Evolutionary conservation across 1,140 invertebrate genomes (phyloP), one percentile per base, ranked within the genome.

Genomic region (Polypedilum pembai): DNA sequence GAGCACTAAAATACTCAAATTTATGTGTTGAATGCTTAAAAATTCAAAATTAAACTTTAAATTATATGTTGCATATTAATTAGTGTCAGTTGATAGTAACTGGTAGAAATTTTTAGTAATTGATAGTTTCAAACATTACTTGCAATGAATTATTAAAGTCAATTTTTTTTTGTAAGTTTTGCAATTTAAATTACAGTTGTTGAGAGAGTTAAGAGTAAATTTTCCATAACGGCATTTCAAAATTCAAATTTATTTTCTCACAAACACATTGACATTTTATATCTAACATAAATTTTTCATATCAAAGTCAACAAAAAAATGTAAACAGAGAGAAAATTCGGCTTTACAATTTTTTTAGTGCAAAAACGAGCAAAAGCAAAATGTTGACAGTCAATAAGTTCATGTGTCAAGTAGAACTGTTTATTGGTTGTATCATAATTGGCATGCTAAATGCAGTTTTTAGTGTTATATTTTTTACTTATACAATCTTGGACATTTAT

Each of bases 381-480:
- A 56, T 56, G 45, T 56, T 56, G n/a, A 56, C 45, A 56, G 45
- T 56, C 45, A 56, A 56, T 15, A 56, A 56, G 45, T 56, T 56
- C n/a, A 56, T 56, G 45, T 56, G 45, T 56, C 45, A 56, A 4
- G n/a, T 56, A 15, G 45, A 56, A 15, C 45, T 56, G 4, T 56
- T 56, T 15, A 15, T 56, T 3, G 45, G 45, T 10, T 56, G 45
- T 15, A 56, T 56, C n/a, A 56, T 56, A 8, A 56, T 56, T 56
- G 45, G 45, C 45, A 56, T 56, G 45, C 12, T 56, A 8, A n/a
- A 56, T 56, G 12, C 45, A 12, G 45, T 56, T n/a, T n/a, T 56
- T 4, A 56, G 45, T 56, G 12, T 56, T 12, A 56, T 56, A 12
- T 56, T 56, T 56, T 56, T 56, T 15, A n/a, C n/a, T n/a, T 56